A percentile compares a stretch with the other conserved stretches of the same genome.
phyloP scores from a whole-genome alignment of 2,888 invertebrate species.

The Eremobia ochroleuca region DNA sequence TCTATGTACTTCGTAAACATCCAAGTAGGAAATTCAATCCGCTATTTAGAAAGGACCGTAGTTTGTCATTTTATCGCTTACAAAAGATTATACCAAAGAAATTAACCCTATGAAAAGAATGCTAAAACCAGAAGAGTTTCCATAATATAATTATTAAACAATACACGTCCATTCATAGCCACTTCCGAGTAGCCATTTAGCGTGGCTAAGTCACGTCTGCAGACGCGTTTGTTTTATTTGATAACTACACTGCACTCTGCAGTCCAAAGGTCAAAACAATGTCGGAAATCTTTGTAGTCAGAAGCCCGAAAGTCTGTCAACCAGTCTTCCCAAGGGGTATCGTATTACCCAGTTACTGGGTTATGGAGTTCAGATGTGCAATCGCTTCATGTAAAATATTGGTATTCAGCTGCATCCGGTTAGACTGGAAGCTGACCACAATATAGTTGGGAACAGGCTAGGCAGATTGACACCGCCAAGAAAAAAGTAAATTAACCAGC shows the following conservation, averaged over 20 bases:
- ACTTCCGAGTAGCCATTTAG: conserved; percentile 5
- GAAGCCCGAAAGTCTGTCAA: no score
- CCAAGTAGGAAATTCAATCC: no score
- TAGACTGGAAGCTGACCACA: not conserved
- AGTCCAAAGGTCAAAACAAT: not conserved
- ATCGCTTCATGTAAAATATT: not conserved
- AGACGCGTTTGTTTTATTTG: conserved; percentile 5
- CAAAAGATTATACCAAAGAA: not conserved
- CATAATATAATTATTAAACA: conserved; percentile 5
- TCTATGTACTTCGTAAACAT: no score
- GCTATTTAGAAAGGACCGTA: no score
- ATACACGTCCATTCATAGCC: conserved; percentile 18
- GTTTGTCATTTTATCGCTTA: no score
- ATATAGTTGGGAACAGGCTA: not conserved
- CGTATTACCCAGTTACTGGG: no score
- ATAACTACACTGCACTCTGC: not conserved
- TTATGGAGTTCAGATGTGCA: no score
- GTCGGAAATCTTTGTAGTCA: not conserved
- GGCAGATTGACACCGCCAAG: not conserved
- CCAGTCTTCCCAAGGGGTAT: no score
- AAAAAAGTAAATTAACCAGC: not conserved
- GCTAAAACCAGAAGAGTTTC: not conserved
- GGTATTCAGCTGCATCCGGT: not conserved
- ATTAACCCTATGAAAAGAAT: not conserved
- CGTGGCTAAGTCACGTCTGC: not conserved